Conservation (phyloP, 1,140 invertebrate species). For the Zelostemma sp. region DNA sequence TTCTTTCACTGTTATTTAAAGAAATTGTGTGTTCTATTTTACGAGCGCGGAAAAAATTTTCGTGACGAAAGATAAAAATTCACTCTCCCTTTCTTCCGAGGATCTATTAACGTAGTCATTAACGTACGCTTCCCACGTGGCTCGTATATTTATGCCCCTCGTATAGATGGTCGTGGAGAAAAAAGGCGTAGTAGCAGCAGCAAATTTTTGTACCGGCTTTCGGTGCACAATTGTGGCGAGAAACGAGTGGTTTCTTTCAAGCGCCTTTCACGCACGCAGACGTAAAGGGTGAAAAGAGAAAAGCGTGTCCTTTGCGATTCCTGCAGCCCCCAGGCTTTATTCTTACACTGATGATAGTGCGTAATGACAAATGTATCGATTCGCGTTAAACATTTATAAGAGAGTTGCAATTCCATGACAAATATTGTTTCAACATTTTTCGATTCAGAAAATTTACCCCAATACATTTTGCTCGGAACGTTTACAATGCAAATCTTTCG, state of each 20-base stretch:
- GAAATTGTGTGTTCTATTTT: too few relatives aligned
- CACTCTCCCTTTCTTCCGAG: conserved; percentile 41
- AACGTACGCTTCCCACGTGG: conserved; percentile 28
- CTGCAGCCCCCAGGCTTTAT: conserved; percentile 30
- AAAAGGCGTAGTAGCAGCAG: conserved; percentile 20
- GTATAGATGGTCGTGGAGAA: conserved; percentile 9
- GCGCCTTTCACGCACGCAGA: conserved; percentile 50
- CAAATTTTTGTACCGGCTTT: conserved; percentile 52
- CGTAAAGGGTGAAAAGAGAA: conserved; percentile 49
- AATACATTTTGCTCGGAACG: too few relatives aligned
- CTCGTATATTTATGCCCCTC: conserved; percentile 26
- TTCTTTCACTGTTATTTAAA: too few relatives aligned
- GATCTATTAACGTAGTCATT: conserved; percentile 47
- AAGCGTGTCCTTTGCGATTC: conserved; percentile 34
- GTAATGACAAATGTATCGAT: conserved; percentile 42
- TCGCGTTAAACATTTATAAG: not conserved
- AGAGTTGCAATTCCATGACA: conserved; percentile 4
- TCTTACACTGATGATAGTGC: conserved; percentile 25
- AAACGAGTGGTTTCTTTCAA: conserved; percentile 50
- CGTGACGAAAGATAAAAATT: conserved; percentile 33
- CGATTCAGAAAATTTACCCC: conserved; percentile 17
- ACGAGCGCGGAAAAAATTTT: not conserved
- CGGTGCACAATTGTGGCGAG: conserved; percentile 50
- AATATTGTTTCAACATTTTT: conserved; percentile 35
- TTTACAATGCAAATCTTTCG: too few relatives aligned